These are phyloP conservation scores for Macrosoma leucophasiata DNA, from an alignment of 2,888 invertebrate species.

Conservation along the genomic window DNA sequence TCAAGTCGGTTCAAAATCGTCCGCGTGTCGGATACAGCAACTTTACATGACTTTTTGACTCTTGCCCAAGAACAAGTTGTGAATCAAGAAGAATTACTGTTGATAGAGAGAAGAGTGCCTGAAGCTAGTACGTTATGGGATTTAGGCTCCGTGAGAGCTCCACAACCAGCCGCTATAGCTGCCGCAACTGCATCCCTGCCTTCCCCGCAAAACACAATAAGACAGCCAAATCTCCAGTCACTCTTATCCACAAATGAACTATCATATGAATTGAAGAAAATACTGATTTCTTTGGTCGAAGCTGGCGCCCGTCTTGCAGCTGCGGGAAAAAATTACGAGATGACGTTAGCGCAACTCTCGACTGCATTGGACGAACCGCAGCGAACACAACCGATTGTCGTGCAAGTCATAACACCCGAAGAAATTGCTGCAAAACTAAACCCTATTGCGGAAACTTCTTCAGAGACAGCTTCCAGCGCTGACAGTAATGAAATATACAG, in stretches of 20 bases:
- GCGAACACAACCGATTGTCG: constrained; percentile 34
- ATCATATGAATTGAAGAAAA: constrained; percentile 56
- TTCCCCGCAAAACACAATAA: constrained; percentile 38
- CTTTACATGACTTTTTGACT: constrained; percentile 58
- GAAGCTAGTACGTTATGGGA: constrained; percentile 63
- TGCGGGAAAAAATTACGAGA: constrained; percentile 56
- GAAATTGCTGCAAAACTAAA: constrained; percentile 51
- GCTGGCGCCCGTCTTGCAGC: constrained; percentile 63
- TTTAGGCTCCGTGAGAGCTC: constrained; percentile 57
- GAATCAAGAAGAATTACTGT: constrained; percentile 53
- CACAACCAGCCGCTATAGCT: constrained; percentile 52
- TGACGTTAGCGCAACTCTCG: constrained; percentile 49
- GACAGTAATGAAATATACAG: constrained; percentile 35
- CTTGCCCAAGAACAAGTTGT: constrained; percentile 53
- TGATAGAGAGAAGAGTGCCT: constrained; percentile 53
- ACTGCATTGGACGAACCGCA: constrained; percentile 58
- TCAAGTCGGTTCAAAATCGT: constrained; percentile 55
- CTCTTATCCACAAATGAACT: constrained; percentile 62
- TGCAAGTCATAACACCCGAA: constrained; percentile 59
- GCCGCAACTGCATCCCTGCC: constrained; percentile 62
- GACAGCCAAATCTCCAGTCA: constrained; percentile 62
- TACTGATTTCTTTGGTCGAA: constrained; percentile 62
- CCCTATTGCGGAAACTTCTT: constrained; percentile 20
- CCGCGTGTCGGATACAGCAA: constrained; percentile 50
- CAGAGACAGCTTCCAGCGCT: constrained; percentile 16